Conservation (phyloP, 2,797 vertebrate species). For the Acanthis flammea region DNA sequence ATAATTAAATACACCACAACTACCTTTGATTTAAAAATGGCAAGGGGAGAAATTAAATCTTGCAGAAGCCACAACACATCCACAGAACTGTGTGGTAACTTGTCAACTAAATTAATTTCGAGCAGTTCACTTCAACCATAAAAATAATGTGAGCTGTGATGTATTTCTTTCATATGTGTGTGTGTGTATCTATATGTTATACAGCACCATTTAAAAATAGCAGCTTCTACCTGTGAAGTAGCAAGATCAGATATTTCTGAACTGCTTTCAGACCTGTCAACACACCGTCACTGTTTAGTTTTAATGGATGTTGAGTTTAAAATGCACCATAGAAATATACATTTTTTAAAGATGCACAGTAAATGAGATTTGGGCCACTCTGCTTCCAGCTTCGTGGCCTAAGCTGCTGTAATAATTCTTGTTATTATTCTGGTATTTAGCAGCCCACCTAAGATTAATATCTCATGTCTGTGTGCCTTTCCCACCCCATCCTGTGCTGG, state of each 20-base stretch:
- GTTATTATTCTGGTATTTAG: neutral
- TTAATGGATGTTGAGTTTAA: neutral
- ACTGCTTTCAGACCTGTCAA: neutral
- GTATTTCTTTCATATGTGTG: conserved; percentile 8
- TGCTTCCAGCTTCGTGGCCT: neutral
- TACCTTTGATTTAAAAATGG: conserved; percentile 31
- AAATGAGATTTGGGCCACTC: neutral
- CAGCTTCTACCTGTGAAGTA: neutral
- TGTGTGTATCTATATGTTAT: neutral
- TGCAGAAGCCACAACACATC: neutral
- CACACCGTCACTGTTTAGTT: neutral
- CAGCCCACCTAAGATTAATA: neutral
- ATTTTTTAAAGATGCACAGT: neutral
- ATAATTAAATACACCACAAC: conserved; percentile 16
- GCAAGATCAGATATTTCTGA: neutral
- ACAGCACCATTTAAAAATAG: neutral
- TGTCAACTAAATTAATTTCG: neutral
- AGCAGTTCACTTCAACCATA: neutral
- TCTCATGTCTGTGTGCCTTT: neutral
- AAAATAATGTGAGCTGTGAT: neutral
- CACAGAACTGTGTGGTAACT: neutral
- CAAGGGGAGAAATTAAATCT: neutral
- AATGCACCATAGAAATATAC: neutral
- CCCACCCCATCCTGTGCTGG: neutral
- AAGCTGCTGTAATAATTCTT: neutral